Base-by-base conservation (phyloP, 2,797 vertebrate species). In the Tenualosa ilisha region DNA sequence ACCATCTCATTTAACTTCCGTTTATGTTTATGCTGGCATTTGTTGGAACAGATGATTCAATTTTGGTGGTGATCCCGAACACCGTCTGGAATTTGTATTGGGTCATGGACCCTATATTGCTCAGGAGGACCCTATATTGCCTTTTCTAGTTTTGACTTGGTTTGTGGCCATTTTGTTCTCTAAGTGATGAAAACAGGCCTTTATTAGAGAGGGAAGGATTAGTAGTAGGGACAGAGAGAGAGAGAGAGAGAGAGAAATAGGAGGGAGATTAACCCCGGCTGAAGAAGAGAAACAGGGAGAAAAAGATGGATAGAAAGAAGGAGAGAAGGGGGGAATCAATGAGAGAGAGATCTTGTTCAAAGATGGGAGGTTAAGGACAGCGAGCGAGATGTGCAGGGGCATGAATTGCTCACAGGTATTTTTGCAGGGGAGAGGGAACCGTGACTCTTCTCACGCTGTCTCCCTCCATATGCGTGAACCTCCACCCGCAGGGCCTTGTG, bases 341-440 rank as follows among this genome's bases (percentile, higher is more conserved):
- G 40, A 79, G 37, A 79, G 22, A 79, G 72, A 17, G 37, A 79
- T 79, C 72, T 79, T 46, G 40, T 46, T 79, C 2, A 8, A 4
- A 79, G 72, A 46, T 20, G 20, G 20, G 40, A 79, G 72, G 2
- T 26, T 15, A 2, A 31, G 8, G 65, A 72, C 15, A 56, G 15
- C 13, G 40, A 79, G 72, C 13, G 72, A 79, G 72, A 79, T 79
- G 72, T 79, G 72, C 40, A 2, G 72, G 2, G 72, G 46, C 72
- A 22, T 46, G 72, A 79, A 79, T 46, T 9, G 72, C 72, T 79
- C 20, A 46, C 72, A 79, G 72, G 72, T 46, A 9, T 79, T 72
- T 75, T 22, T 79, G 17, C 6, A 43, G 40, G 37, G 46, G 40
- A 43, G 72, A 46, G 22, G 40, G 37, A 17, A 75, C 15, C 20